Percentiles rank a stretch among this genome's conserved stretches.
These are phyloP conservation scores for Ylistrum balloti DNA, from an alignment of 1,140 invertebrate species.

Conservation along the genomic window DNA sequence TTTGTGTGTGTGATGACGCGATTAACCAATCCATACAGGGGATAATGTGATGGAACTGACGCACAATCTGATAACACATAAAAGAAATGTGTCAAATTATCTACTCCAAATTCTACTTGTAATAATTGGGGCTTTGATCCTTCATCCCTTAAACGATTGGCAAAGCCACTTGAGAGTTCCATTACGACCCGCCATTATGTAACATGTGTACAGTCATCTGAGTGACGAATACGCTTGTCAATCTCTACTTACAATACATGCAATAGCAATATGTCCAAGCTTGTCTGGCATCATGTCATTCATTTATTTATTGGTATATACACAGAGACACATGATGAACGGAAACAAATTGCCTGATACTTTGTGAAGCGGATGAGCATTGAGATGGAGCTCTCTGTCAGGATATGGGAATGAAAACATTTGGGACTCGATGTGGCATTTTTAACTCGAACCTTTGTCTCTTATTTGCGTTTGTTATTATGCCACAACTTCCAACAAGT, in stretches of 20 bases:
- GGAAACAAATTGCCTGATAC: too few species aligned
- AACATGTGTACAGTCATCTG: background rate
- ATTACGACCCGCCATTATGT: conserved; percentile 25
- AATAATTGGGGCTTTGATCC: conserved; percentile 28
- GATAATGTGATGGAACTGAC: conserved; percentile 38
- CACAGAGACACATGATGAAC: background rate
- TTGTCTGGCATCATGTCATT: conserved; percentile 8
- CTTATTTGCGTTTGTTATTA: too few species aligned
- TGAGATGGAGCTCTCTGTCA: too few species aligned
- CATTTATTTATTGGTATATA: background rate
- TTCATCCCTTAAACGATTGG: conserved; percentile 27
- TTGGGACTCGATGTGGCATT: too few species aligned
- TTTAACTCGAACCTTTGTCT: too few species aligned
- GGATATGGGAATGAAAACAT: too few species aligned
- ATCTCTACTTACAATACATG: background rate
- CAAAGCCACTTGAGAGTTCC: conserved; percentile 27
- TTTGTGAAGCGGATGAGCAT: too few species aligned
- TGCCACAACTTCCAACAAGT: too few species aligned
- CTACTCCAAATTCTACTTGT: conserved; percentile 34
- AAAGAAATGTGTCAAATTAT: conserved; percentile 40
- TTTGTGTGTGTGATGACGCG: conserved; percentile 21
- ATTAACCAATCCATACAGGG: conserved; percentile 16
- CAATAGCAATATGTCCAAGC: background rate
- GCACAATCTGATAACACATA: conserved; percentile 34
- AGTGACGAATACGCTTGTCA: conserved; percentile 22